Evolutionary conservation across 2,888 invertebrate genomes (phyloP).

Genomic region (Aporophyla lueneburgensis): DNA sequence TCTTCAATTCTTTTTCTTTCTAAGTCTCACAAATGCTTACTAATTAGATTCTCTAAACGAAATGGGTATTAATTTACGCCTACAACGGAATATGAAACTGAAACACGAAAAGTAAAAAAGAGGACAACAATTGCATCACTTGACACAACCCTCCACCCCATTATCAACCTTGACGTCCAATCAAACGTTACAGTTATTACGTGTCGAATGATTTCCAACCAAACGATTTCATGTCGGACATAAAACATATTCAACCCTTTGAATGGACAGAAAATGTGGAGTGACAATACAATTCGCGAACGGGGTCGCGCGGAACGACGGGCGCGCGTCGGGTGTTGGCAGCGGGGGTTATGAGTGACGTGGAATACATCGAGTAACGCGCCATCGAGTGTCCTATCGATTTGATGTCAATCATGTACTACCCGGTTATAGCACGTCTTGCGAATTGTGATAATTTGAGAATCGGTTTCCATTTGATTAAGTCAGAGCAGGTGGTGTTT

Average conservation of each 20-base stretch:
- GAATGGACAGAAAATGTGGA: conserved; percentile 66
- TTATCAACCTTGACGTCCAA: conserved; percentile 42
- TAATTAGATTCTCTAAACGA: neutral
- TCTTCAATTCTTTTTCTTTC: no score
- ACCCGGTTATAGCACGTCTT: conserved; percentile 39
- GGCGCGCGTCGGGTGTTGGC: conserved; percentile 15
- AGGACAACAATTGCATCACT: conserved; percentile 5
- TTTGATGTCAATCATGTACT: conserved; percentile 49
- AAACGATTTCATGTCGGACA: conserved; percentile 65
- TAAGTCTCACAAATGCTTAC: neutral
- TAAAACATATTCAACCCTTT: conserved; percentile 70
- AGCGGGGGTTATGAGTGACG: conserved; percentile 61
- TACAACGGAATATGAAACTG: neutral
- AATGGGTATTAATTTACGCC: neutral
- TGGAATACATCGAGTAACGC: conserved; percentile 56
- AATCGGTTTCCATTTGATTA: conserved; percentile 46
- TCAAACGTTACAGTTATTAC: conserved; percentile 63
- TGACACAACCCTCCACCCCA: conserved; percentile 42
- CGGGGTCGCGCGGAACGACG: conserved; percentile 59
- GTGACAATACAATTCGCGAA: conserved; percentile 72
- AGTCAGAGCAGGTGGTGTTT: neutral
- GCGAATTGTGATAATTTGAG: conserved; percentile 37
- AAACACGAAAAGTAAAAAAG: conserved; percentile 15
- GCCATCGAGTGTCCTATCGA: conserved; percentile 58
- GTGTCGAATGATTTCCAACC: conserved; percentile 63